phyloP scores from a whole-genome alignment of 2,888 invertebrate species.

The Archips crataeganus region DNA sequence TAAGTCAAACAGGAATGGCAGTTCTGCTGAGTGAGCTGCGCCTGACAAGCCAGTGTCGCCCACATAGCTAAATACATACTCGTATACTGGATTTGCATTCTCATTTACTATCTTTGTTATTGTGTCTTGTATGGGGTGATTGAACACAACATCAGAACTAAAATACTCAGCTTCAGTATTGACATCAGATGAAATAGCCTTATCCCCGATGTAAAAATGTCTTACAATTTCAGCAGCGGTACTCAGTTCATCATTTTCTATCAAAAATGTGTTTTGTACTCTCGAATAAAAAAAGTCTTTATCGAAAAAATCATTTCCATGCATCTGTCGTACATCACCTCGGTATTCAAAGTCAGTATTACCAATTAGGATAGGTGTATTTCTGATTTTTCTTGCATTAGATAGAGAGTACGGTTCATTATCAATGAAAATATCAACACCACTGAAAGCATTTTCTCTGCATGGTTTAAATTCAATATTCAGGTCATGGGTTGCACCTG shows the following conservation, averaged over 20 bases:
- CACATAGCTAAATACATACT: slow-evolving; percentile 70
- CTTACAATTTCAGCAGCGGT: slow-evolving; percentile 61
- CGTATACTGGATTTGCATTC: slow-evolving; percentile 65
- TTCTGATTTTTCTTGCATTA: slow-evolving; percentile 66
- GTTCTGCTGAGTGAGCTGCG: slow-evolving; percentile 67
- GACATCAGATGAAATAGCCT: slow-evolving; percentile 57
- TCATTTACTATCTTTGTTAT: slow-evolving; percentile 64
- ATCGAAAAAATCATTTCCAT: slow-evolving; percentile 60
- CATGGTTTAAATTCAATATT: slow-evolving; percentile 69
- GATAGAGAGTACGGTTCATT: slow-evolving; percentile 67
- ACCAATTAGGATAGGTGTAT: slow-evolving; percentile 73
- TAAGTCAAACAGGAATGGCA: slow-evolving; percentile 68
- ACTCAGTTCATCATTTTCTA: slow-evolving; percentile 59
- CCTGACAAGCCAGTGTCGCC: slow-evolving; percentile 55
- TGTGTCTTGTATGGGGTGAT: slow-evolving; percentile 71
- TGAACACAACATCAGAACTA: slow-evolving; percentile 70
- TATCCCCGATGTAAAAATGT: slow-evolving; percentile 76
- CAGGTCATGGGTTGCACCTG: slow-evolving; percentile 64
- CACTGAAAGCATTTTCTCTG: slow-evolving; percentile 73
- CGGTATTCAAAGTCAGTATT: slow-evolving; percentile 65
- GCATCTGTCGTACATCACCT: slow-evolving; percentile 44
- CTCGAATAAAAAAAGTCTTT: slow-evolving; percentile 68
- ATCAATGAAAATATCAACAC: slow-evolving; percentile 71
- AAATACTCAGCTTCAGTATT: slow-evolving; percentile 62
- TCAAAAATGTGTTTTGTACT: slow-evolving; percentile 65